Percentiles rank a stretch among this genome's conserved stretches.
These are phyloP conservation scores for Sphaerophoria taeniata DNA, from an alignment of 2,888 invertebrate genomes.

Conservation along the genomic window DNA sequence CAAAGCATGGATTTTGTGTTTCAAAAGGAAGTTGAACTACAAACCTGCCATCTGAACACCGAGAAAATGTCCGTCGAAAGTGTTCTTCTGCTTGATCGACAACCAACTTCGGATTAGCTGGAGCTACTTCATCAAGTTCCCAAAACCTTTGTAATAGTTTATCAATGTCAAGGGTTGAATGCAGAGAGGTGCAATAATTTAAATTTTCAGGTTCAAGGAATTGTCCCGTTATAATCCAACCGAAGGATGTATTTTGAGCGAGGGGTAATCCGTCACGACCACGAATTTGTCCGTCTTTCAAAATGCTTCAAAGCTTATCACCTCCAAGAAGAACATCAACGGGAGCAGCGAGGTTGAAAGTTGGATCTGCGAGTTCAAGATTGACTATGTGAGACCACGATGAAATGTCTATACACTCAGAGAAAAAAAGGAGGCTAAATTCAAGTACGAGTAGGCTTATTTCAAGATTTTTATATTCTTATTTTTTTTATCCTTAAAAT, in stretches of 20 bases:
- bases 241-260: conserved; percentile 19
- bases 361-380: conserved; percentile 43
- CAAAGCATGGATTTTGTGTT: conserved; percentile 16
- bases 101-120: not conserved
- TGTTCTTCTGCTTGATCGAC: conserved; percentile 44
- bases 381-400: not conserved
- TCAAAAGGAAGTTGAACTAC: conserved; percentile 47
- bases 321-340: conserved; percentile 16
- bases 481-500: no score
- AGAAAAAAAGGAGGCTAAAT: no score
- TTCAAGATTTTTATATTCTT: no score
- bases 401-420: conserved; percentile 10
- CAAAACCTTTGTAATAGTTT: not conserved
- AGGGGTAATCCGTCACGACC: conserved; percentile 1
- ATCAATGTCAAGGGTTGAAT: conserved; percentile 3
- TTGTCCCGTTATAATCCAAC: conserved; percentile 27
- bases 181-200: not conserved
- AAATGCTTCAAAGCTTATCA: not conserved
- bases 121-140: conserved; percentile 9
- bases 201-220: not conserved
- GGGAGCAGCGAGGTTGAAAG: not conserved
- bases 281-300: not conserved
- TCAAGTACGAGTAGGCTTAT: no score
- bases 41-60: conserved; percentile 50
- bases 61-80: conserved; percentile 35